phyloP scores from a whole-genome alignment of 1,140 invertebrate genomes.

The Tigriopus japonicus region DNA sequence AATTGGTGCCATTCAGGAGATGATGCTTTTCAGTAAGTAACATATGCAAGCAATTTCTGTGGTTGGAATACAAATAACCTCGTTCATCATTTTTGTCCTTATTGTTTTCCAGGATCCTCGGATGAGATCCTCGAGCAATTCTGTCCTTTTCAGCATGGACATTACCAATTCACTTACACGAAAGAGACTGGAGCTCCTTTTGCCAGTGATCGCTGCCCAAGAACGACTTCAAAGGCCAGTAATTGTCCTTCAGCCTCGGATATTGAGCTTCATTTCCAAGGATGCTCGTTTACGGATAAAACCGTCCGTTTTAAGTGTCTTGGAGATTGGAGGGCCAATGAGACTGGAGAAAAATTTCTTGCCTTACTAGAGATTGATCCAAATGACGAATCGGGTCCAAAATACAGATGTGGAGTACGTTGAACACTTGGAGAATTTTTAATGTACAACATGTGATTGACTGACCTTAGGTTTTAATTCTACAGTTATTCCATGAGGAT shows the following conservation, averaged over 20 bases:
- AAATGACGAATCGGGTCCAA: neutral
- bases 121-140: neutral
- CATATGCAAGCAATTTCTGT: neutral
- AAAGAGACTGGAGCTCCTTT: neutral
- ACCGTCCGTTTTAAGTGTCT: neutral
- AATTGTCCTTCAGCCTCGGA: too few relatives aligned
- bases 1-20: neutral
- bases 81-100: neutral
- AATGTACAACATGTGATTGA: neutral
- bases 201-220: neutral
- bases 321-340: neutral
- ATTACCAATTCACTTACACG: neutral
- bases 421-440: neutral
- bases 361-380: neutral
- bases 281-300: neutral
- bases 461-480: slow-evolving; percentile 17
- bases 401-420: neutral
- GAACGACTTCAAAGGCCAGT: neutral
- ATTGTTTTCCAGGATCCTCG: too few relatives aligned
- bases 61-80: neutral
- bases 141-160: neutral
- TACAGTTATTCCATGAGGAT: slow-evolving; percentile 41
- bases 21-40: neutral
- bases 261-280: too few relatives aligned
- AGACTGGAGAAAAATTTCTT: neutral